Evolutionary conservation across 2,797 vertebrate species (phyloP).

Genomic region (Protonibea diacanthus): DNA sequence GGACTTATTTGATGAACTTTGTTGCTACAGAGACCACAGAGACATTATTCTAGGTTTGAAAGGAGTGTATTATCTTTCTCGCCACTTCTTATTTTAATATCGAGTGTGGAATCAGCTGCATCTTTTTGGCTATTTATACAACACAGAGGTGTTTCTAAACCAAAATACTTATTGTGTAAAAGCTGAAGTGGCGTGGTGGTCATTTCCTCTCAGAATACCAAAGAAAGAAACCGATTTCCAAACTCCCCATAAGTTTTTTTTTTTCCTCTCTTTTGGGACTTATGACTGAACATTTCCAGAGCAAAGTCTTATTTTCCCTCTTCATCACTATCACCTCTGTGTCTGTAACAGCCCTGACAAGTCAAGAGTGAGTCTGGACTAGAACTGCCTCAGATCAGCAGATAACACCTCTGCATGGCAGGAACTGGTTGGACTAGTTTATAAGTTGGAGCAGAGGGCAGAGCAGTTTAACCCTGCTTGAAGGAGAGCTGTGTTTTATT

Average conservation of each 20-base stretch:
- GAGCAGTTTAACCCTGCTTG: constrained; percentile 79
- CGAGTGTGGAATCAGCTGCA: constrained; percentile 31
- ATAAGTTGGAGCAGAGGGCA: constrained; percentile 81
- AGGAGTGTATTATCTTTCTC: constrained; percentile 59
- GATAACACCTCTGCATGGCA: constrained; percentile 75
- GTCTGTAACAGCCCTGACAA: constrained; percentile 61
- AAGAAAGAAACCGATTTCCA: constrained; percentile 1
- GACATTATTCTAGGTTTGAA: constrained; percentile 49
- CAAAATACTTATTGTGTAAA: not conserved
- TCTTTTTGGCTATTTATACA: constrained; percentile 11
- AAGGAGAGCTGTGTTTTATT: constrained; percentile 67
- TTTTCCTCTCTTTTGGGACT: not conserved
- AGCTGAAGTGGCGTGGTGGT: not conserved
- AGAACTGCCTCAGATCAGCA: constrained; percentile 74
- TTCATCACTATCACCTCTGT: constrained; percentile 55
- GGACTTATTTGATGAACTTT: constrained; percentile 76
- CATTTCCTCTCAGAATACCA: not conserved
- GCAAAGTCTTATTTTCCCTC: constrained; percentile 19
- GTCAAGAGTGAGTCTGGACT: constrained; percentile 75
- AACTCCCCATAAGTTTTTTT: not conserved
- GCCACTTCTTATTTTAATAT: constrained; percentile 20
- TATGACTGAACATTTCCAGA: constrained; percentile 11
- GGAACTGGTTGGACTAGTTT: constrained; percentile 88
- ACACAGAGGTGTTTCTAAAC: constrained; percentile 4
- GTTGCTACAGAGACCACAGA: constrained; percentile 56